Conservation (phyloP, 2,797 vertebrate genomes). For the Coregonus sp. region DNA sequence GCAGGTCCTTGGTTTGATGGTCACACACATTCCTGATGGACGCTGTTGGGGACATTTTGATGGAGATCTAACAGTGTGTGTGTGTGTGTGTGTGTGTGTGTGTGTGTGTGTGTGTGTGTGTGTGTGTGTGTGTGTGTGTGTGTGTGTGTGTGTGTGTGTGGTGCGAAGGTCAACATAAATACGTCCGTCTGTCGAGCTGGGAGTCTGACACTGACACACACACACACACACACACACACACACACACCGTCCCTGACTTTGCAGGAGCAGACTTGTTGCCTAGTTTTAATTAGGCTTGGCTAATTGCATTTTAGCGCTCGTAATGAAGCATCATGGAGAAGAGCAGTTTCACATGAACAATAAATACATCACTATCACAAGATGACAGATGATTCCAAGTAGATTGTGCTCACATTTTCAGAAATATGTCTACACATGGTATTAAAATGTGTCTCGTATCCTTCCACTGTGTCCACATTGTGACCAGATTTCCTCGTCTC, state of each 20-base stretch:
- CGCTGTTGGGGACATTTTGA: conserved; percentile 11
- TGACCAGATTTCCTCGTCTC: too few species aligned
- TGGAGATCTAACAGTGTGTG: not conserved
- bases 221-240: not conserved
- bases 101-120: too few species aligned
- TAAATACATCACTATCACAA: conserved; percentile 25
- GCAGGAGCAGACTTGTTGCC: conserved; percentile 24
- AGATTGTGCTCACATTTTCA: not conserved
- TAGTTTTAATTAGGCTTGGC: conserved; percentile 4
- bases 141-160: not conserved
- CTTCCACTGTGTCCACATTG: too few species aligned
- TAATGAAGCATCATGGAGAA: too few species aligned
- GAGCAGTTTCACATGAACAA: conserved; percentile 28
- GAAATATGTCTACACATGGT: too few species aligned
- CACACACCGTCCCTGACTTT: conserved; percentile 13
- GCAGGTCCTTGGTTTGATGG: conserved; percentile 9
- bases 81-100: not conserved
- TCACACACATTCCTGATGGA: not conserved
- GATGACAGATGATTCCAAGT: conserved; percentile 8
- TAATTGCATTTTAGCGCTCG: too few species aligned
- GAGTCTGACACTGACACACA: not conserved
- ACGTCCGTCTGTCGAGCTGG: conserved; percentile 1
- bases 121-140: not conserved
- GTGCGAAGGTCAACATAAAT: conserved; percentile 9
- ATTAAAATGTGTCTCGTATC: too few species aligned